Conservation (phyloP, 2,113 vertebrate species). For the Pampusana beccarii region DNA sequence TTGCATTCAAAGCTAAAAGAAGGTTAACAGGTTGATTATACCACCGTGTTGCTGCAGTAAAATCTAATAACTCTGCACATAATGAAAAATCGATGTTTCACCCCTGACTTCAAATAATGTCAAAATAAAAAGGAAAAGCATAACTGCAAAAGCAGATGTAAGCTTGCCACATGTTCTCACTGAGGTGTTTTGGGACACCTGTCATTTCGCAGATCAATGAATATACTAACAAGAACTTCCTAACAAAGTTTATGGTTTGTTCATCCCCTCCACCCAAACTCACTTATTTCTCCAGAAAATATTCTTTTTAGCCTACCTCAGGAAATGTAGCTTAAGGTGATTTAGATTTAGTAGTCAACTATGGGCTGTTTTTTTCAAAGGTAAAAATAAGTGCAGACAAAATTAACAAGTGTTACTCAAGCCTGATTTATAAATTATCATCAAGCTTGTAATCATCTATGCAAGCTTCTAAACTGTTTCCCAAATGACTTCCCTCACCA, state of each 20-base stretch:
- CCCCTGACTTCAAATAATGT: neutral
- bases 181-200: neutral
- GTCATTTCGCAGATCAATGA: neutral
- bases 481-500: neutral
- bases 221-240: neutral
- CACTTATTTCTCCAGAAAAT: neutral
- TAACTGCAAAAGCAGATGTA: neutral
- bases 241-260: neutral
- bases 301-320: neutral
- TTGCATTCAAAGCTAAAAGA: neutral
- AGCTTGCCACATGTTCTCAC: neutral
- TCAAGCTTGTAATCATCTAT: neutral
- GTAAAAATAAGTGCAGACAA: neutral
- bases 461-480: neutral
- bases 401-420: neutral
- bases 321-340: neutral
- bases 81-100: neutral
- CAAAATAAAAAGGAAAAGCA: neutral
- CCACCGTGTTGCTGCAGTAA: neutral
- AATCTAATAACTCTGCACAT: neutral
- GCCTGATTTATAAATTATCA: neutral
- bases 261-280: neutral
- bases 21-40: constrained; percentile 5
- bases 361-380: neutral
- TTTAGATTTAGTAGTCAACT: neutral